Evolutionary conservation across 2,113 vertebrate genomes (phyloP), one percentile per base, ranked within the genome.

Genomic region (Bucco capensis): DNA sequence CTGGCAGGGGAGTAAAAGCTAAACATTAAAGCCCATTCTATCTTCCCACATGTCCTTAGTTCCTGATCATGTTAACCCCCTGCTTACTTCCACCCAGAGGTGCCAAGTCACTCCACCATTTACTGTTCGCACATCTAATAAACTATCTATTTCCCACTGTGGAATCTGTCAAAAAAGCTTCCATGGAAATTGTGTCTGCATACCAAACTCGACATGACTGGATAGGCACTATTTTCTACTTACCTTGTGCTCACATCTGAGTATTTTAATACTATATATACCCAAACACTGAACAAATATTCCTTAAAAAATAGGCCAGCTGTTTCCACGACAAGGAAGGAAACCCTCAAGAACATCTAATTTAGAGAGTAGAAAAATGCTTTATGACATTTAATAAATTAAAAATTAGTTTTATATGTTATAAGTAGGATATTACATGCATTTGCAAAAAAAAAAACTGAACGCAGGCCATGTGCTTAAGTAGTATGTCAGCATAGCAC

Each of bases 1-100:
- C 58, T 90, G 74, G 42, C 96, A 92, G 71, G 92, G 92, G 90
- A 92, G 81, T 85, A 94, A 89, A 96, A 92, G 35, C 86, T 77
- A 87, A 96, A 93, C 93, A 94, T 87, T 92, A 89, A 94, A 93
- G 50, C 58, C 54, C 74, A 89, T 85, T 95, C 88, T 89, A 46
- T 92, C 90, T 93, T 95, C 81, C 66, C 73, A 86, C 80, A 92
- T 93, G 74, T 93, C 67, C 49, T 75, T 66, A 44, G 80, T 19
- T 95, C 80, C 90, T 90, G 62, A 80, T 90, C 8, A 5, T 16
- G 56, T 95, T 96, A 93, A 95, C 95, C 81, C 94, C 86, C 86
- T 83, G 46, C 80, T 78, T 73, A 53, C 88, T 85, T 85, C 66
- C 78, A 93, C 50, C 5, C 28, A 54, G 69, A 65, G 33, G 35